Evolutionary conservation across 2,888 invertebrate genomes (phyloP), one percentile per base, ranked within the genome.

Genomic region (Sphecodes monilicornis): DNA sequence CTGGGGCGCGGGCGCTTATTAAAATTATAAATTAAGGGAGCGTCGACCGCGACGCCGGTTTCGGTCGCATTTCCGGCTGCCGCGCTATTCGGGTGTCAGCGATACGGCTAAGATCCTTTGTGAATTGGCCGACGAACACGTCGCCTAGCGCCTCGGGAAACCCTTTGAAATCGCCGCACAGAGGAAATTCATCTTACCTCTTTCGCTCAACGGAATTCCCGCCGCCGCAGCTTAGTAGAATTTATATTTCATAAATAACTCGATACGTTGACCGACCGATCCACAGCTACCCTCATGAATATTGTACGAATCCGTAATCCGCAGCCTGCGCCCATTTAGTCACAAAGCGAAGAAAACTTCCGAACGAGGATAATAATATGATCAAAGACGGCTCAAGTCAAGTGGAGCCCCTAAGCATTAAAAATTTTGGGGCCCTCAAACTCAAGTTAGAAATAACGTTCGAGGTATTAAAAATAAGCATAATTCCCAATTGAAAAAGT

Each of bases 1-100:
- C 16, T 75, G 46, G 4, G 26, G 26, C 26, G 26, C 57, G 77
- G 6, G 11, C 71, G 87, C 64, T 89, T 89, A 87, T 89, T 89
- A 89, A 86, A 87, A 89, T 89, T 89, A 89, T 89, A 86, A 89
- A 89, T 89, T 89, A 86, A 80, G 32, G 32, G 57, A 26, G 74
- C 73, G 80, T 78, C 75, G 74, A 73, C 39, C 73, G 60, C 71
- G 36, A 11, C 41, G 50, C 50, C 57, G 79, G 57, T 66, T 72
- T 76, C 60, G 43, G 60, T 18, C 60, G n/a, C 64, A n/a, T 80
- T 66, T 60, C 32, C 64, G 50, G 50, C 16, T 73, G 50, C 22
- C 5, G 8, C 29, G 29, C 29, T 72, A 54, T 66, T 57, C 36
- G 29, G 22, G 69, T 16, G 54, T 43, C 73, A 22, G 22, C 26